Evolutionary conservation across 2,797 vertebrate species (phyloP).

Genomic region (Acrossocheilus wenchowensis): DNA sequence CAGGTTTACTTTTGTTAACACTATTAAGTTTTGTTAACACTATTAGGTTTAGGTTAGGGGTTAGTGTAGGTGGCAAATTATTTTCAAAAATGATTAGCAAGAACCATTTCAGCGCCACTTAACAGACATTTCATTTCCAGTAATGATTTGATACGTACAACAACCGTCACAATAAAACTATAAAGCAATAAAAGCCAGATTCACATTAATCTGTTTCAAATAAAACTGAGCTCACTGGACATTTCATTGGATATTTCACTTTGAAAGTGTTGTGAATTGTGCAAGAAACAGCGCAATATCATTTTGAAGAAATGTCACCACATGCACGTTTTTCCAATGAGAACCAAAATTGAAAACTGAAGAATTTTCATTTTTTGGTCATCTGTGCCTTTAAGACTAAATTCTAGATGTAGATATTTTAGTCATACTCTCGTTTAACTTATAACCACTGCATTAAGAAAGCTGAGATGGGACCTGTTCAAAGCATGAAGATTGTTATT

Average conservation of each 20-base stretch:
- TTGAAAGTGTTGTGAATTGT: not conserved
- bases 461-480: constrained; percentile 8
- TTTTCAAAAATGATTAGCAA: not conserved
- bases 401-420: constrained; percentile 23
- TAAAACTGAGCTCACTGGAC: not conserved
- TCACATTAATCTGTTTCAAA: not conserved
- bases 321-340: not conserved
- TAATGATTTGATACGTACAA: too few relatives aligned
- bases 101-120: not conserved
- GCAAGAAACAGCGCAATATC: not conserved
- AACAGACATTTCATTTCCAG: not conserved
- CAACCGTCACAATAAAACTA: not conserved
- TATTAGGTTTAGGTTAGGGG: not conserved
- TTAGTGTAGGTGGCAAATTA: not conserved
- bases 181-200: not conserved
- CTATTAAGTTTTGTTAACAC: too few relatives aligned
- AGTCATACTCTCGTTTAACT: constrained; percentile 23
- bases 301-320: not conserved
- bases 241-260: not conserved
- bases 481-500: constrained; percentile 10
- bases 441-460: constrained; percentile 13
- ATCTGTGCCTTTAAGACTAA: not conserved
- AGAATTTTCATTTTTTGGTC: not conserved
- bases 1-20: not conserved
- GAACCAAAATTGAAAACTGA: not conserved